Evolutionary conservation across 2,797 vertebrate species (phyloP), one percentile per base, ranked within the genome.

Genomic region (Leptodactylus fallax): DNA sequence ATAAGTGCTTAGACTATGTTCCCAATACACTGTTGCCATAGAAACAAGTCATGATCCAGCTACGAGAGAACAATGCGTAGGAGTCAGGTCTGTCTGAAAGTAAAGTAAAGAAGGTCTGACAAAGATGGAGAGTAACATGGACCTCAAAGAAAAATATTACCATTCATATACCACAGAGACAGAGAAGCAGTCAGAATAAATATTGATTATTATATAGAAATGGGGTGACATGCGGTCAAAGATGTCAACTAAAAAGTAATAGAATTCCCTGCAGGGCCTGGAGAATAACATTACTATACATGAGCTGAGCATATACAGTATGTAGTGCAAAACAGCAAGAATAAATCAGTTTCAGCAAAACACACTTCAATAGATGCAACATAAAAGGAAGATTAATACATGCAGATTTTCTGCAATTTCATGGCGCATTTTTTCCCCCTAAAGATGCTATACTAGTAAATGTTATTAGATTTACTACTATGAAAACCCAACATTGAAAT

Each of bases 41-140:
- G 85, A 89, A 87, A 89, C 88, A 89, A 79, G 88, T n/a, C 85
- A 83, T 53, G 60, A 89, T 86, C 88, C 63, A 61, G 74, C 88
- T 83, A 79, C 16, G 80, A 79, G 71, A 86, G 88, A 86, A 83
- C 79, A 89, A 89, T 83, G 88, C 80, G 88, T 89, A 77, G 88
- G 88, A 86, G 85, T 67, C 72, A 61, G 74, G 53, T 72, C 55
- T 69, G 71, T 69, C 88, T 83, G 60, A 9, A 83, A 83, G 61
- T 19, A 76, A 89, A 86, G 49, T 53, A 76, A 60, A 69, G 53
- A 81, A 61, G 80, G 80, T 14, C 11, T 78, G 56, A 80, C 87
- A 82, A 82, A 81, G 83, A 80, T 72, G 65, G 49, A 83, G 61
- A 86, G 81, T 47, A 83, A 86, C 77, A 63, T 76, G 58, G 79